Evolutionary conservation across 2,113 vertebrate genomes (phyloP).

Genomic region (Colaptes auratus): DNA sequence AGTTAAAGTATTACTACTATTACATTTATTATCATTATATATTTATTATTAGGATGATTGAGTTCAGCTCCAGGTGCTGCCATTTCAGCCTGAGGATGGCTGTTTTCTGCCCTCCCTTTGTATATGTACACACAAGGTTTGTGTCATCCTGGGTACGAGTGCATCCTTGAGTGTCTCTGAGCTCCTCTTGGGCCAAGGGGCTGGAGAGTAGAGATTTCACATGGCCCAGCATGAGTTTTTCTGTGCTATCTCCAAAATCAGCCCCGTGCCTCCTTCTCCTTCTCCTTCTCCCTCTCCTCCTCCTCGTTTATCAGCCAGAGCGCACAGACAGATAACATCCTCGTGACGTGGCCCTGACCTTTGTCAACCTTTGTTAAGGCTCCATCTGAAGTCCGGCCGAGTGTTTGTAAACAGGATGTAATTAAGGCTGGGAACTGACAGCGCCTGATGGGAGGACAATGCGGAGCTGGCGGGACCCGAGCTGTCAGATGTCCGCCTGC

Average conservation of each 20-base stretch:
- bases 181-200: not conserved
- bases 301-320: constrained; percentile 78
- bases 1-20: not conserved
- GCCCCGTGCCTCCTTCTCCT: constrained; percentile 10
- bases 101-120: not conserved
- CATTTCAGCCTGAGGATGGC: not conserved
- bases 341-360: constrained; percentile 88
- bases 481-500: constrained; percentile 92
- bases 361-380: constrained; percentile 86
- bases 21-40: not conserved
- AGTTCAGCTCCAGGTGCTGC: not conserved
- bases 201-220: not conserved
- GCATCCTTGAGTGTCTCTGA: rapidly evolving
- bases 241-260: constrained; percentile 69
- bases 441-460: constrained; percentile 91
- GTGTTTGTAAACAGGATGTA: constrained; percentile 99
- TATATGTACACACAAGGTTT: rapidly evolving
- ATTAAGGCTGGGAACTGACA: constrained; percentile 94
- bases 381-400: constrained; percentile 88
- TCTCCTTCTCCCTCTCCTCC: constrained; percentile 41
- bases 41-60: not conserved
- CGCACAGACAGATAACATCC: constrained; percentile 87
- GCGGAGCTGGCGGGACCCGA: constrained; percentile 83
- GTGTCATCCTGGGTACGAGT: rapidly evolving
- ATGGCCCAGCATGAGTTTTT: not conserved